A percentile compares a stretch with the other conserved stretches of the same genome.
Evolutionary conservation across 1,140 invertebrate genomes (phyloP).

Genomic region (Heliconius congener): DNA sequence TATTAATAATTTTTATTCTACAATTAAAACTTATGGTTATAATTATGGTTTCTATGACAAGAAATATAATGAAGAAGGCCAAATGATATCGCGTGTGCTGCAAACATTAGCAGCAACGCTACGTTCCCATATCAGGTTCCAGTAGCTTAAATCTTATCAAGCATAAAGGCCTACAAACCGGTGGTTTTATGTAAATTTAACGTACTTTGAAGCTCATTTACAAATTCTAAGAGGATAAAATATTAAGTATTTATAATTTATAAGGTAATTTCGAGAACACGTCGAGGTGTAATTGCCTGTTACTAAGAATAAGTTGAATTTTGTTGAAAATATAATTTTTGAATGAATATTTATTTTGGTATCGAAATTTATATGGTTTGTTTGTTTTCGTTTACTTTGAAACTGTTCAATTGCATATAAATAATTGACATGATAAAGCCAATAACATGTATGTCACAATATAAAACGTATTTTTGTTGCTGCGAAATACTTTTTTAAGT

Average conservation of each 20-base stretch:
- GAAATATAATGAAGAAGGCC: conserved; percentile 29
- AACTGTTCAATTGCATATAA: too few relatives aligned
- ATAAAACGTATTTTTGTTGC: too few relatives aligned
- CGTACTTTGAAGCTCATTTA: conserved; percentile 34
- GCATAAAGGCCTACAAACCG: conserved; percentile 35
- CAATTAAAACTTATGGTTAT: conserved; percentile 24
- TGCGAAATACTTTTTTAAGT: too few relatives aligned
- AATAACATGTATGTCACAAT: too few relatives aligned
- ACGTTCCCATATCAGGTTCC: conserved; percentile 36
- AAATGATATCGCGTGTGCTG: conserved; percentile 34
- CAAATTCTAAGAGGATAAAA: conserved; percentile 29
- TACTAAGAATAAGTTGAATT: neutral
- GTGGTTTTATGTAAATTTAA: conserved; percentile 43
- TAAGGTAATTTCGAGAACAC: conserved; percentile 2
- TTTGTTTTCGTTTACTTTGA: too few relatives aligned
- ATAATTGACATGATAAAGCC: too few relatives aligned
- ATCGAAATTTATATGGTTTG: too few relatives aligned
- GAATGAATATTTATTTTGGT: neutral
- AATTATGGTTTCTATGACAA: conserved; percentile 25
- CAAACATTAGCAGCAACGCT: conserved; percentile 34
- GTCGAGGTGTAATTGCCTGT: neutral
- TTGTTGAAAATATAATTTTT: neutral
- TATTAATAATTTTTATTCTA: conserved; percentile 5
- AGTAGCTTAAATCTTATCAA: conserved; percentile 46
- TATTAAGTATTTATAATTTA: conserved; percentile 23